Evolutionary conservation across 2,797 vertebrate genomes (phyloP).

Genomic region (Dermochelys coriacea): DNA sequence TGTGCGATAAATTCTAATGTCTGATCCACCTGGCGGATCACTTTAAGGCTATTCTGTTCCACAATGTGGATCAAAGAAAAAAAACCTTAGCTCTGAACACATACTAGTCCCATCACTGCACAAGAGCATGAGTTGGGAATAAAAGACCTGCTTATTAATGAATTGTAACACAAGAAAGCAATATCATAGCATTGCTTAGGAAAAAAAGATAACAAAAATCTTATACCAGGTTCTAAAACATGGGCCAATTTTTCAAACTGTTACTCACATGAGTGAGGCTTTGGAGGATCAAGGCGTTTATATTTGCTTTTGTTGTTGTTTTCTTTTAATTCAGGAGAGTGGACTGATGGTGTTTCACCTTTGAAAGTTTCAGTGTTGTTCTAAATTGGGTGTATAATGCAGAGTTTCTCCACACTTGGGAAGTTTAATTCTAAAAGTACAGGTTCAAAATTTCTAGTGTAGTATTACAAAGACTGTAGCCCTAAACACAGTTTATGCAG

Average conservation of each 20-base stretch:
- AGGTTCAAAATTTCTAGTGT: neutral
- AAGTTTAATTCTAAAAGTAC: neutral
- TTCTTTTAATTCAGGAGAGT: neutral
- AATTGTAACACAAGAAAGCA: neutral
- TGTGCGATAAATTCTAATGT: rapidly evolving
- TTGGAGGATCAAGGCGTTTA: neutral
- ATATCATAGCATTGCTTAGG: neutral
- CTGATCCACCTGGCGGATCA: neutral
- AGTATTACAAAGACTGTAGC: neutral
- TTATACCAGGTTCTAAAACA: neutral
- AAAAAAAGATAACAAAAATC: neutral
- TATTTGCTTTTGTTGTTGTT: neutral
- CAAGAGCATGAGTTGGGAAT: neutral
- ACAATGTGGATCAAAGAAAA: neutral
- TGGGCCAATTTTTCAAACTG: neutral
- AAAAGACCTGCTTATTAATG: neutral
- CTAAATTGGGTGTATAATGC: neutral
- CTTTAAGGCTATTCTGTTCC: neutral
- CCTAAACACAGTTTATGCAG: neutral
- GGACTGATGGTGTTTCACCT: neutral
- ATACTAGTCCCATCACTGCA: neutral
- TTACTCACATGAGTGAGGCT: neutral
- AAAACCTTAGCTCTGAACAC: neutral
- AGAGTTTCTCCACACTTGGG: neutral
- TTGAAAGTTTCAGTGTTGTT: neutral